Percentiles rank a stretch among this genome's conserved stretches.
phyloP scores from a whole-genome alignment of 2,113 vertebrate genomes.

The Hydropotes inermis region DNA sequence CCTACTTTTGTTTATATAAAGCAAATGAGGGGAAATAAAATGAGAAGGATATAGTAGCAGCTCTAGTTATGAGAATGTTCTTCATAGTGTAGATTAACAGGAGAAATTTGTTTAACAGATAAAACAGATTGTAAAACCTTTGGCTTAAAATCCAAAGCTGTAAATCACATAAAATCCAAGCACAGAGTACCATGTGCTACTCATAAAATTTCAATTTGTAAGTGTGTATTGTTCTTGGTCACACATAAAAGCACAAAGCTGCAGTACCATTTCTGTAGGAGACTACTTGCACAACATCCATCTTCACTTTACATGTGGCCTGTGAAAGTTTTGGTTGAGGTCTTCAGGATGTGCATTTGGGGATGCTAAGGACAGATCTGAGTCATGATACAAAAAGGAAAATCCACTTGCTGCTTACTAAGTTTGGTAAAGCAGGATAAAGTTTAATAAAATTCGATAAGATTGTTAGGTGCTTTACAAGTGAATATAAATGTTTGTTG shows the following conservation, averaged over 20 bases:
- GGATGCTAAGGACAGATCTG: neutral
- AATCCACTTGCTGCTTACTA: neutral
- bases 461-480: neutral
- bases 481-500: neutral
- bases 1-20: neutral
- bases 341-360: neutral
- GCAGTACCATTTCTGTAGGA: neutral
- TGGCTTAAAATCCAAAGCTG: neutral
- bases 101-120: slow-evolving; percentile 22
- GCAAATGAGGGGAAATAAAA: neutral
- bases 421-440: neutral
- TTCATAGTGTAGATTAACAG: neutral
- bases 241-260: neutral
- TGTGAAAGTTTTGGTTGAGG: neutral
- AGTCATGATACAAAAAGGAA: neutral
- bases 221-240: neutral
- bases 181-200: neutral
- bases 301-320: neutral
- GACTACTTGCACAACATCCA: neutral
- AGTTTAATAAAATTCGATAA: neutral
- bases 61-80: neutral
- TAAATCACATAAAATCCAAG: slow-evolving; percentile 40
- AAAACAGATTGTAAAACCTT: slow-evolving; percentile 47
- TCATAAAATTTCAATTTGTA: slow-evolving; percentile 41
- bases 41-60: neutral